phyloP scores from a whole-genome alignment of 1,140 invertebrate species.

The Carcinoscorpius rotundicauda region DNA sequence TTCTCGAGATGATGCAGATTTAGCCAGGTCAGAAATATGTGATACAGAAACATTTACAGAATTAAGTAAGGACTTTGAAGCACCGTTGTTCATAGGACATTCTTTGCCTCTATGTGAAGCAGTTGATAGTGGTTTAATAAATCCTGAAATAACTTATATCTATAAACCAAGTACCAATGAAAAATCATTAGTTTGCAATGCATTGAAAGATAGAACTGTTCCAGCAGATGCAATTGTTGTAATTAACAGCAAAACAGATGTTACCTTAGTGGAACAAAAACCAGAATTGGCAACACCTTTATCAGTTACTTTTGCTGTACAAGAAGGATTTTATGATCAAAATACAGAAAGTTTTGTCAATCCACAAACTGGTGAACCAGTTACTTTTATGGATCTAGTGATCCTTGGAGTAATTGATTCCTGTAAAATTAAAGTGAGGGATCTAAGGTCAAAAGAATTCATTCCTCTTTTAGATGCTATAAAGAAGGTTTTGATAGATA shows the following conservation, averaged over 20 bases:
- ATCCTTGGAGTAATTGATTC: slow-evolving; percentile 59
- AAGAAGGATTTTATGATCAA: slow-evolving; percentile 58
- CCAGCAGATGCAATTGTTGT: slow-evolving; percentile 12
- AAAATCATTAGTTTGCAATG: slow-evolving; percentile 4
- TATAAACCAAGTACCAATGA: not conserved
- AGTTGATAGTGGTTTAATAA: not conserved
- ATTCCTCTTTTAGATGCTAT: slow-evolving; percentile 61
- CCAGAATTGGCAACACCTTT: slow-evolving; percentile 45
- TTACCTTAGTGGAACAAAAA: slow-evolving; percentile 20
- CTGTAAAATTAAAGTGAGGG: slow-evolving; percentile 59
- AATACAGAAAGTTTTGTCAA: slow-evolving; percentile 60
- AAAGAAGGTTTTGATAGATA: slow-evolving; percentile 55
- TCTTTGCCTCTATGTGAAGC: not conserved
- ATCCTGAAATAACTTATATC: not conserved
- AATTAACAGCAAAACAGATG: slow-evolving; percentile 7
- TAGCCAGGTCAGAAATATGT: no score
- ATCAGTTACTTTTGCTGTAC: slow-evolving; percentile 48
- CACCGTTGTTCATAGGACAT: not conserved
- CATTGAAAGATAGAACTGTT: slow-evolving; percentile 5
- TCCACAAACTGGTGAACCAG: slow-evolving; percentile 54
- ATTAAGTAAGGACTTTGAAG: no score
- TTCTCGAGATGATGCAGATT: no score
- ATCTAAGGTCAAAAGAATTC: slow-evolving; percentile 50
- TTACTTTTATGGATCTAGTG: slow-evolving; percentile 63
- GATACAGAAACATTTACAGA: no score